A percentile compares a stretch with the other conserved stretches of the same genome.
Conservation (phyloP, 53 echinoderm and acorn worm genomes). For the Echinarachnius parma region DNA sequence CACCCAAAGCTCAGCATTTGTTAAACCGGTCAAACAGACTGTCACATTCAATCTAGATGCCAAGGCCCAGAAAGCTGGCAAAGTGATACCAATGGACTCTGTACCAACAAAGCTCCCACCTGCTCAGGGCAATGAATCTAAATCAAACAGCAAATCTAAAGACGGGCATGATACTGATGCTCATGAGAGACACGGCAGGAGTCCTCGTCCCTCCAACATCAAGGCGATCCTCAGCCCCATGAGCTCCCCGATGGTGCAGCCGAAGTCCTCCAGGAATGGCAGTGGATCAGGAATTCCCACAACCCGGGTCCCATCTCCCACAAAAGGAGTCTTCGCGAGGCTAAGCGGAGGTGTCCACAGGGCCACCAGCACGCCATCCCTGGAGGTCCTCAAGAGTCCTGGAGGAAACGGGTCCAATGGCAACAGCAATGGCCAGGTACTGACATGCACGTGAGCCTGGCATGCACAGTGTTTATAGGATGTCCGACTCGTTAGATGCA, state of each 20-base stretch:
- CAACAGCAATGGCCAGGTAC: slow-evolving; percentile 18
- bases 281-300: slow-evolving; percentile 30
- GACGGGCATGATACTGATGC: not conserved
- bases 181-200: slow-evolving; percentile 16
- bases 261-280: not conserved
- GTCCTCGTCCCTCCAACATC: slow-evolving; percentile 25
- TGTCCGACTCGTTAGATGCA: too few species aligned
- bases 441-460: not conserved
- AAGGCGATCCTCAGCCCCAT: slow-evolving; percentile 31
- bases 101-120: not conserved
- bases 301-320: slow-evolving; percentile 28
- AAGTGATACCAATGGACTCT: slow-evolving; percentile 4
- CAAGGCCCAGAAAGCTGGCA: not conserved
- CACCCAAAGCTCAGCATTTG: not conserved
- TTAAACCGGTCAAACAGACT: slow-evolving; percentile 21
- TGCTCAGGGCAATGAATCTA: not conserved
- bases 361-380: slow-evolving; percentile 33
- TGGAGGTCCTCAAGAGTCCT: slow-evolving; percentile 28
- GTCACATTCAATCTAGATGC: slow-evolving; percentile 23
- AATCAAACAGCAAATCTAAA: not conserved
- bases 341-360: slow-evolving; percentile 31
- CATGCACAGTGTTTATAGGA: too few species aligned
- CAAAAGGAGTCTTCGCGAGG: slow-evolving; percentile 20
- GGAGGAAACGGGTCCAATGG: slow-evolving; percentile 13
- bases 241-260: slow-evolving; percentile 31